Evolutionary conservation across 2,113 vertebrate genomes (phyloP).

Genomic region (Vidua chalybeata): DNA sequence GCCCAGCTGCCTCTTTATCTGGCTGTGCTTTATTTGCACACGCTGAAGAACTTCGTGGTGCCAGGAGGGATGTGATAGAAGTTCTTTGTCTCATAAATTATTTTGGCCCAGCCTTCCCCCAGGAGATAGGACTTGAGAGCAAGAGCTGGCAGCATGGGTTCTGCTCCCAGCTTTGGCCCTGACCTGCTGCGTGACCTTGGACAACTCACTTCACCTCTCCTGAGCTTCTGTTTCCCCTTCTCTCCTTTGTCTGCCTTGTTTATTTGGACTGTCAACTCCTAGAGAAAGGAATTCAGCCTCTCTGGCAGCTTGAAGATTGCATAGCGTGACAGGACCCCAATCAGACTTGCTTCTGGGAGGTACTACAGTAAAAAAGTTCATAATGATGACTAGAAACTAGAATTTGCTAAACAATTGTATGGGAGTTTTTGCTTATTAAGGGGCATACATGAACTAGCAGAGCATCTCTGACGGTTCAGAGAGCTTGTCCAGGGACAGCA

Average conservation of each 20-base stretch:
- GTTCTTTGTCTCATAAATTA: constrained; percentile 52
- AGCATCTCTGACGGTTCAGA: background rate
- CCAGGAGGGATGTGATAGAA: constrained; percentile 33
- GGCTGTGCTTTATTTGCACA: constrained; percentile 42
- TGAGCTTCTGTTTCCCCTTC: constrained; percentile 63
- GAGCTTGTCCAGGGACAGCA: background rate
- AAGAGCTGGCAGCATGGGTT: constrained; percentile 42
- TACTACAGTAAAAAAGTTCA: constrained; percentile 39
- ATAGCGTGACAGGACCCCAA: background rate
- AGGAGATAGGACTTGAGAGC: background rate
- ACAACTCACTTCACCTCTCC: constrained; percentile 58
- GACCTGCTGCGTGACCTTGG: constrained; percentile 54
- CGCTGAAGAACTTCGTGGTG: constrained; percentile 20
- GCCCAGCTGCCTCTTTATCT: constrained; percentile 33
- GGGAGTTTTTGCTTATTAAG: constrained; percentile 32
- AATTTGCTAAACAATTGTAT: constrained; percentile 19
- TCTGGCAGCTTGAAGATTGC: constrained; percentile 29
- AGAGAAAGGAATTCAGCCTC: constrained; percentile 59
- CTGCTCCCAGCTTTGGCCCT: constrained; percentile 60
- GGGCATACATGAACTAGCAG: background rate
- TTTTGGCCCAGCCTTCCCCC: constrained; percentile 7
- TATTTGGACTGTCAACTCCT: constrained; percentile 63
- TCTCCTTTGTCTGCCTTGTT: constrained; percentile 64
- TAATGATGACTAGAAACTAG: background rate
- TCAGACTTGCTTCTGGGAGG: constrained; percentile 6